A percentile compares a stretch with the other conserved stretches of the same genome.
Conservation (phyloP, 2,888 invertebrate species). For the Prosopocoilus inquinatus region DNA sequence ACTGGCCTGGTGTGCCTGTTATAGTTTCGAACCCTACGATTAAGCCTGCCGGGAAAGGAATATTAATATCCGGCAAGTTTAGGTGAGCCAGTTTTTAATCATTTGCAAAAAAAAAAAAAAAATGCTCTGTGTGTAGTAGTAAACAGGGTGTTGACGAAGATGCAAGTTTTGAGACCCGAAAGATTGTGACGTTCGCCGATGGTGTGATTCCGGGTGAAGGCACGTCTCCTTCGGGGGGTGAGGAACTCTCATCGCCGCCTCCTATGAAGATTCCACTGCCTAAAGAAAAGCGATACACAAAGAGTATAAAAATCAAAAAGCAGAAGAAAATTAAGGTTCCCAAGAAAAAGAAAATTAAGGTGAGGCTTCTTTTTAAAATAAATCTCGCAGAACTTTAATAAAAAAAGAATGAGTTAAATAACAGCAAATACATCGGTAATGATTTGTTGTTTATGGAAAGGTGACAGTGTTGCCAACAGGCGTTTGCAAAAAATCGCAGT, state of each 20-base stretch:
- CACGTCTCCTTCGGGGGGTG: conserved; percentile 58
- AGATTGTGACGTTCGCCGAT: conserved; percentile 61
- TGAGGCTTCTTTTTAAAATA: conserved; percentile 28
- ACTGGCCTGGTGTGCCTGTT: conserved; percentile 43
- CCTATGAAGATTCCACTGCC: conserved; percentile 52
- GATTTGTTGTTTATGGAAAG: too few species aligned
- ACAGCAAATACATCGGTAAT: too few species aligned
- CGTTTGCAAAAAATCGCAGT: too few species aligned
- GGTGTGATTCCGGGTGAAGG: conserved; percentile 61
- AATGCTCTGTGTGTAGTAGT: conserved; percentile 5
- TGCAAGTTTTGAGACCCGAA: conserved; percentile 34
- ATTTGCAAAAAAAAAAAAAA: background rate
- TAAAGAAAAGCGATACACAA: conserved; percentile 55
- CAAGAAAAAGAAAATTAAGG: conserved; percentile 58
- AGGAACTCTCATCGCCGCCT: conserved; percentile 62
- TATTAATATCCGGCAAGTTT: conserved; percentile 56
- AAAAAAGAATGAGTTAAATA: too few species aligned
- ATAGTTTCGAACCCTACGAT: conserved; percentile 37
- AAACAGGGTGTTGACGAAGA: conserved; percentile 20
- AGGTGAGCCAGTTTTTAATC: conserved; percentile 8
- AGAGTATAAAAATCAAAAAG: conserved; percentile 53
- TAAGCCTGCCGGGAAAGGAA: conserved; percentile 56
- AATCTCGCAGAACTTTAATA: background rate
- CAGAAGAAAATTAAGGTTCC: conserved; percentile 44
- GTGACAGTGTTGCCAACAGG: too few species aligned